Conservation (phyloP, 2,888 invertebrate genomes). For the Drosophila anomalipes region DNA sequence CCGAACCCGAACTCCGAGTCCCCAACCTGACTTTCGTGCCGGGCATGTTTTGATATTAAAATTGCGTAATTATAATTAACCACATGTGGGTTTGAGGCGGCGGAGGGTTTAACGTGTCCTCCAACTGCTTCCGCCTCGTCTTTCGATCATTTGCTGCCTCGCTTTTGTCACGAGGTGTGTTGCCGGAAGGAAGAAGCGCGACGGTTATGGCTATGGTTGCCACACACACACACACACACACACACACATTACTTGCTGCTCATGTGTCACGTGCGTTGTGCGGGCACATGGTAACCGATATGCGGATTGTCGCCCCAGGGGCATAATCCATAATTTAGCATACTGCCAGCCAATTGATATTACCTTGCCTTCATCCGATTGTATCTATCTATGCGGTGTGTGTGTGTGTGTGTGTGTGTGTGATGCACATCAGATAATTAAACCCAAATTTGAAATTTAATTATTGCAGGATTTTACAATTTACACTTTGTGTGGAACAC, state of each 20-base stretch:
- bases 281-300: conserved; percentile 57
- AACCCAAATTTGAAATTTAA: conserved; percentile 61
- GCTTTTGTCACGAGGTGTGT: conserved; percentile 57
- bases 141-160: conserved; percentile 39
- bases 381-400: conserved; percentile 4
- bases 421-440: conserved; percentile 41
- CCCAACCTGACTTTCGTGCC: conserved; percentile 40
- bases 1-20: conserved; percentile 28
- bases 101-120: conserved; percentile 59
- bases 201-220: conserved; percentile 30
- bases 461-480: conserved; percentile 46
- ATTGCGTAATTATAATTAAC: conserved; percentile 84
- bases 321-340: conserved; percentile 82
- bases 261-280: conserved; percentile 53
- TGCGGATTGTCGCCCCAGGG: conserved; percentile 76
- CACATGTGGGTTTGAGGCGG: conserved; percentile 72
- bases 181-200: conserved; percentile 52
- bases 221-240: conserved; percentile 1
- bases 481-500: conserved; percentile 46
- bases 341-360: conserved; percentile 78
- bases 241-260: conserved; percentile 20
- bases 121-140: conserved; percentile 61
- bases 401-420: conserved; percentile 15
- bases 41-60: conserved; percentile 76
- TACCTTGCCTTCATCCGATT: conserved; percentile 58